Evolutionary conservation across 2,113 vertebrate genomes (phyloP).

Genomic region (Tinamus guttatus): DNA sequence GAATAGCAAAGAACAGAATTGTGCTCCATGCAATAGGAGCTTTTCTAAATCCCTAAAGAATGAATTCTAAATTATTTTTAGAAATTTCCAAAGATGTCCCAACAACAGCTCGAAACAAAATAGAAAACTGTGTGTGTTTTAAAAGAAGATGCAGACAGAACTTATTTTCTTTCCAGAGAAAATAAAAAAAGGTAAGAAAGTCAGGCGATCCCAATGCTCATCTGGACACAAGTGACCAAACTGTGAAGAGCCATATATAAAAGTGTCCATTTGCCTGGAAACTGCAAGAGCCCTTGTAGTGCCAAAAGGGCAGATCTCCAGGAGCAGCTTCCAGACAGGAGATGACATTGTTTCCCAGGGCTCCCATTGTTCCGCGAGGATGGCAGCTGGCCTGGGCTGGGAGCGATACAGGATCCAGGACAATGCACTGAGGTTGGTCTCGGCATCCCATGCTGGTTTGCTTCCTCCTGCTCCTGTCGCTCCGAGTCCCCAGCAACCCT

Average conservation of each 20-base stretch:
- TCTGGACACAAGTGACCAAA: background rate
- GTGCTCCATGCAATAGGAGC: background rate
- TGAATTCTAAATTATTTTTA: background rate
- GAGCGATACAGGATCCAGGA: background rate
- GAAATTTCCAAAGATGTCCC: background rate
- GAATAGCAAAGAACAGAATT: background rate
- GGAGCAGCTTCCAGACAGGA: constrained; percentile 29
- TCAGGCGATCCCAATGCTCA: background rate
- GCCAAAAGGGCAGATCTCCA: background rate
- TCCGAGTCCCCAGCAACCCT: background rate
- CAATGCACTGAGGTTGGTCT: constrained; percentile 37
- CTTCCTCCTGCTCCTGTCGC: background rate
- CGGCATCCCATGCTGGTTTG: constrained; percentile 26
- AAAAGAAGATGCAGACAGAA: background rate
- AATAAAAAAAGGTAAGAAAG: background rate
- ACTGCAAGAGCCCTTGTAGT: background rate
- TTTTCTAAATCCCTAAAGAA: background rate
- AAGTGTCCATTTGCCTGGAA: constrained; percentile 2
- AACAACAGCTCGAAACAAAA: background rate
- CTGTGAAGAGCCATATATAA: background rate
- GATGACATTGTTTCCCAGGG: constrained; percentile 15
- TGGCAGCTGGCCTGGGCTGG: constrained; percentile 3
- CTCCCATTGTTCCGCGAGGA: constrained; percentile 12
- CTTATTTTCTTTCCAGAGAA: background rate
- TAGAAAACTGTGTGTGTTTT: background rate